These are phyloP conservation scores for Drosophila acutilabella DNA, from an alignment of 2,888 invertebrate genomes.

Conservation along the genomic window DNA sequence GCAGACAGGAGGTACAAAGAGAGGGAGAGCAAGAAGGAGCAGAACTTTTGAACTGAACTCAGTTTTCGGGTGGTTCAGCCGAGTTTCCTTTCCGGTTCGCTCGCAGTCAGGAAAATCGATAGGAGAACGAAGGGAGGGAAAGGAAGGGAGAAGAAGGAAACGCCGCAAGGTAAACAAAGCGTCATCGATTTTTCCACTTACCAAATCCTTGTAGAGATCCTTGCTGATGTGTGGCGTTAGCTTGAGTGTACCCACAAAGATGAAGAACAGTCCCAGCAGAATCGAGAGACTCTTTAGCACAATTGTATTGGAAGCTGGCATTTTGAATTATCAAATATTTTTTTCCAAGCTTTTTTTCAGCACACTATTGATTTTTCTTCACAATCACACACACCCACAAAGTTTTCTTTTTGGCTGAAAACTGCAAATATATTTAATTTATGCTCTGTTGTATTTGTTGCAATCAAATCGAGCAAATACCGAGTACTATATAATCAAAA, in stretches of 20 bases:
- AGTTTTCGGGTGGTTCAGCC: conserved; percentile 6
- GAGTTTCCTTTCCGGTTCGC: not conserved
- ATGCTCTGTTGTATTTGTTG: conserved; percentile 25
- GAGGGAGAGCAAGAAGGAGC: not conserved
- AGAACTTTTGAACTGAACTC: conserved; percentile 23
- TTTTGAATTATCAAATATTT: conserved; percentile 59
- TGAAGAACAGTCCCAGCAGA: conserved; percentile 96
- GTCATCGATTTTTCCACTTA: conserved; percentile 86
- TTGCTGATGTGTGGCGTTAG: conserved; percentile 95
- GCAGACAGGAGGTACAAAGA: not conserved
- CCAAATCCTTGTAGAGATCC: conserved; percentile 98
- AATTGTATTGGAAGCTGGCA: conserved; percentile 87
- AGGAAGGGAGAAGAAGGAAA: conserved; percentile 14
- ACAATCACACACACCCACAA: conserved; percentile 12
- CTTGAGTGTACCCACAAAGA: conserved; percentile 97
- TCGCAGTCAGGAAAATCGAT: conserved; percentile 53
- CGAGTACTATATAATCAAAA: conserved; percentile 30
- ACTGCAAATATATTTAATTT: conserved; percentile 11
- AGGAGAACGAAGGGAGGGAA: not conserved
- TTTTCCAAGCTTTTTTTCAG: conserved; percentile 15
- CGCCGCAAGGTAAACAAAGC: conserved; percentile 8
- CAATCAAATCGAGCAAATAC: conserved; percentile 25
- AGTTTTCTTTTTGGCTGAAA: conserved; percentile 3
- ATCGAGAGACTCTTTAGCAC: conserved; percentile 96
- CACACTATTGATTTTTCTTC: conserved; percentile 32